Evolutionary conservation across 1,140 invertebrate species (phyloP).

Genomic region (Eciton burchellii): DNA sequence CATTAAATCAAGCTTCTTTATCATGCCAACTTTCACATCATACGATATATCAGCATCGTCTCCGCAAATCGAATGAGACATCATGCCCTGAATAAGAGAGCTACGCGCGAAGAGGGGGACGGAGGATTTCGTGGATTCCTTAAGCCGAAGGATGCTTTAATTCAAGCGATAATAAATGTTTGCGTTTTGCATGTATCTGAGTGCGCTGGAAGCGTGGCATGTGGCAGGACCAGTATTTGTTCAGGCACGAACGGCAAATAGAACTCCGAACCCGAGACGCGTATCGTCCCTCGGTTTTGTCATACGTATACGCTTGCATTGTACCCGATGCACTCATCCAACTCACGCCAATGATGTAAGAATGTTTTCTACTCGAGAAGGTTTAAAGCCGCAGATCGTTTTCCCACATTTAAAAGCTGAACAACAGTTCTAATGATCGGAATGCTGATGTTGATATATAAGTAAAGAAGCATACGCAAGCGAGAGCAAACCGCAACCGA

Average conservation of each 20-base stretch:
- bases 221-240: constrained; percentile 80
- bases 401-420: constrained; percentile 5
- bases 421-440: background rate
- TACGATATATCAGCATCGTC: background rate
- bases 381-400: constrained; percentile 28
- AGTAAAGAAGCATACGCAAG: background rate
- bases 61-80: constrained; percentile 20
- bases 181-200: constrained; percentile 72
- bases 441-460: constrained; percentile 1
- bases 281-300: constrained; percentile 45
- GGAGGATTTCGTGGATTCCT: constrained; percentile 21
- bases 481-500: too few species aligned
- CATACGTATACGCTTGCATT: constrained; percentile 63
- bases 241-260: constrained; percentile 78
- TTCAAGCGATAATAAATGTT: constrained; percentile 79
- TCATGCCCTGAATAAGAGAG: constrained; percentile 1
- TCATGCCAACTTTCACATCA: background rate
- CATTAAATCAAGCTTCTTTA: background rate
- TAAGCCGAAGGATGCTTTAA: constrained; percentile 63
- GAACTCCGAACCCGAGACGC: constrained; percentile 33
- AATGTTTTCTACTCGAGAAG: constrained; percentile 60
- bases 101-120: background rate
- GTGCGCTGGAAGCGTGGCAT: constrained; percentile 73
- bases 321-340: constrained; percentile 44
- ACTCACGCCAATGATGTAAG: constrained; percentile 65